These are phyloP conservation scores for Sphenodon punctatus DNA, from an alignment of 2,797 vertebrate genomes.

Conservation along the genomic window DNA sequence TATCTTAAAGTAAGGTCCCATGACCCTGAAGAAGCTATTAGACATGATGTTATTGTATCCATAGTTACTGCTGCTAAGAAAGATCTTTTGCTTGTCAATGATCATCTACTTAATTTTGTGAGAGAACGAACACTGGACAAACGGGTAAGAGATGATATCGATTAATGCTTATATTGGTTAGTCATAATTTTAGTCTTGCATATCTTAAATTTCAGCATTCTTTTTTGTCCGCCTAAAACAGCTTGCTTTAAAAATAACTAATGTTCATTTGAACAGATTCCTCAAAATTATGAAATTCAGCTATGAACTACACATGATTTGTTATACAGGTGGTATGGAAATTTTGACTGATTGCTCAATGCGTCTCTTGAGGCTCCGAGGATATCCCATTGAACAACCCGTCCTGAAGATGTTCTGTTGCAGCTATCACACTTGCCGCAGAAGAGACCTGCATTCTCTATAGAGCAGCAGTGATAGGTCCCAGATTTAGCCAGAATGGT, in stretches of 20 bases:
- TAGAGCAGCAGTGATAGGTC: not conserved
- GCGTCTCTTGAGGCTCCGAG: not conserved
- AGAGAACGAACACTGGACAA: conserved; percentile 96
- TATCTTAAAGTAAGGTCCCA: conserved; percentile 95
- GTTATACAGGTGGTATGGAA: no score
- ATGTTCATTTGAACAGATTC: not conserved
- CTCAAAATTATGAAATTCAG: not conserved
- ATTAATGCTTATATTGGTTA: not conserved
- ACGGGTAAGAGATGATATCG: conserved; percentile 80
- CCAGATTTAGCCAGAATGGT: not conserved
- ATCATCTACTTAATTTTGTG: conserved; percentile 94
- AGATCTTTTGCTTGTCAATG: conserved; percentile 94
- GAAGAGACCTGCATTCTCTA: not conserved
- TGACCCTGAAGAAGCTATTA: conserved; percentile 97
- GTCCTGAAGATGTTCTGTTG: not conserved
- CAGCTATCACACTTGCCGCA: not conserved
- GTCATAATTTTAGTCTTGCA: not conserved
- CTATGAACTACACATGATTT: no score
- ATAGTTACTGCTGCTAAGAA: conserved; percentile 98
- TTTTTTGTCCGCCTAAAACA: not conserved
- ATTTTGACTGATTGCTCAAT: not conserved
- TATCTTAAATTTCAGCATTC: not conserved
- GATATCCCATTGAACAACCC: not conserved
- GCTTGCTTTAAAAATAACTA: not conserved
- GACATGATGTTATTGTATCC: conserved; percentile 97